Base-by-base conservation (phyloP, 2,797 vertebrate species). In the Crocodylus rhombifer region DNA sequence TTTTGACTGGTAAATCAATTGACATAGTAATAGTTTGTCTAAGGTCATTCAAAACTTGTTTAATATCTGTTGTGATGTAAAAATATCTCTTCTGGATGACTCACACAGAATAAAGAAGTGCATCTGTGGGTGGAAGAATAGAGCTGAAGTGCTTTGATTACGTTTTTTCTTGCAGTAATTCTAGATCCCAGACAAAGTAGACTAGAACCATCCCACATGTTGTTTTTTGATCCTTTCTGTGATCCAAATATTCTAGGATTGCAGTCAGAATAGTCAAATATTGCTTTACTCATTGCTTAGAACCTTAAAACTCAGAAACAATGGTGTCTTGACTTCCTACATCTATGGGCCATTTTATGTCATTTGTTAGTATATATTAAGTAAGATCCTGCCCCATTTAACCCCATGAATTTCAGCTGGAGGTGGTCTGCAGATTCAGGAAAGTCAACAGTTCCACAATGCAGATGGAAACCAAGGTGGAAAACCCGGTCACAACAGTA, bases 71-170 rank as follows among this genome's bases (percentile, higher is more conserved):
- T 92, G 82, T 63, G 91, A 93, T 94, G 82, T 86, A 96, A 95
- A 97, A 97, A 95, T 95, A 95, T 76, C 67, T 92, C 92, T 77
- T 94, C 84, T 90, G 92, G 95, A 93, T 97, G 94, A 96, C 84
- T 95, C 94, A 96, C 90, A 94, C 94, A 91, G 89, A 88, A 96
- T 88, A 82, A 73, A 87, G 58, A 91, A 93, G 90, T 95, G 95
- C 0, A 18, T 94, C 73, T 1, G 91, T 93, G 92, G 91, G 95
- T 88, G 95, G 90, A 71, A 96, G 91, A 93, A 91, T 30, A 96
- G 89, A 93, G 90, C 69, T 88, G 75, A 94, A 95, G 86, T 63
- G 83, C 93, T 84, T 92, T 77, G 93, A 36, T 76, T 94, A 94
- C 87, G 94, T 89, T 88, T 51, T 28, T 88, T 26, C 73, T 60